phyloP scores from a whole-genome alignment of 2,888 invertebrate species.

The Trypoxylon attenuatum region DNA sequence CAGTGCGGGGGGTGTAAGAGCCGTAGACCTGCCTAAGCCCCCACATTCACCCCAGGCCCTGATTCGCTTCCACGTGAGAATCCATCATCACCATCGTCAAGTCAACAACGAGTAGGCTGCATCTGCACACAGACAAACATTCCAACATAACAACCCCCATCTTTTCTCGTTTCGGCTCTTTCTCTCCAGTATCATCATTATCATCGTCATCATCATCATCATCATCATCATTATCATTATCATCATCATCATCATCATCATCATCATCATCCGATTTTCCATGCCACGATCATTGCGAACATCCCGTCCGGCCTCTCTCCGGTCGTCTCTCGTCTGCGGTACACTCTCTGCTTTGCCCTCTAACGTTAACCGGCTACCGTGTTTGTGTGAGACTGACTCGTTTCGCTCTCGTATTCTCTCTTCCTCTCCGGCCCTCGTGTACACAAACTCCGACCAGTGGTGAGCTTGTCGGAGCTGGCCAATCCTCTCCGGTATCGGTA shows the following conservation, averaged over 20 bases:
- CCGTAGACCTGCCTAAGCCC: slow-evolving; percentile 71
- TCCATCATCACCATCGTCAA: slow-evolving; percentile 67
- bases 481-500: too few relatives aligned
- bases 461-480: too few relatives aligned
- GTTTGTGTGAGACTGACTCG: too few relatives aligned
- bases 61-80: slow-evolving; percentile 65
- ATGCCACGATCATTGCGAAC: slow-evolving; percentile 18
- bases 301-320: slow-evolving; percentile 31
- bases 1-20: slow-evolving; percentile 48
- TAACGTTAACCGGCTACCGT: too few relatives aligned
- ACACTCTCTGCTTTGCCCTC: slow-evolving; percentile 13
- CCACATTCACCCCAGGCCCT: slow-evolving; percentile 61
- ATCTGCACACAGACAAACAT: slow-evolving; percentile 77
- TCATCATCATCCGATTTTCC: background rate
- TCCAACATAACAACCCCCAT: slow-evolving; percentile 73
- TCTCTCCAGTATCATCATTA: too few relatives aligned
- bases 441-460: too few relatives aligned
- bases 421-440: too few relatives aligned
- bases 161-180: slow-evolving; percentile 39
- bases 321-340: slow-evolving; percentile 27
- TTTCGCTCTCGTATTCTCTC: too few relatives aligned
- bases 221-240: too few relatives aligned
- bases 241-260: too few relatives aligned
- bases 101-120: slow-evolving; percentile 74
- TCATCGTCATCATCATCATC: too few relatives aligned